Evolutionary conservation across 2,888 invertebrate genomes (phyloP).

Genomic region (Platycnemis pennipes): DNA sequence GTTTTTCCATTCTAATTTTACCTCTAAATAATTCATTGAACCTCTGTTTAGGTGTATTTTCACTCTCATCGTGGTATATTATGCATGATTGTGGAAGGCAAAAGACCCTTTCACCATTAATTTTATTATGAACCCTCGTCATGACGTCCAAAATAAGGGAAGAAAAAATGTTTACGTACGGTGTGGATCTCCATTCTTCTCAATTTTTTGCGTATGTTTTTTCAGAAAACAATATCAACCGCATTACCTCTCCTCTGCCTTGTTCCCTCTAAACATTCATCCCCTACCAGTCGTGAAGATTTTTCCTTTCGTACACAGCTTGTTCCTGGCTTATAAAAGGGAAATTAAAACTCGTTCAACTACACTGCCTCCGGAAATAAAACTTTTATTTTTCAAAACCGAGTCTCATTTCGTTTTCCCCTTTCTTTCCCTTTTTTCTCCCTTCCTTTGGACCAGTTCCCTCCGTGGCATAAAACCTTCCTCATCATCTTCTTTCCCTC

Average conservation of each 20-base stretch:
- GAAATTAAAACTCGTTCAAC: conserved; percentile 68
- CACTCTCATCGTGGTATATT: neutral
- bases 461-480: conserved; percentile 43
- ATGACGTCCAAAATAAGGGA: neutral
- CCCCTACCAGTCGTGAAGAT: conserved; percentile 16
- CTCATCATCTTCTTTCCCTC: neutral
- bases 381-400: conserved; percentile 45
- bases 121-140: conserved; percentile 17
- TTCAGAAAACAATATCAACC: conserved; percentile 57
- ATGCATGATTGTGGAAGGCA: neutral
- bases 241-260: conserved; percentile 30
- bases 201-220: conserved; percentile 30
- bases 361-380: conserved; percentile 64
- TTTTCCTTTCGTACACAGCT: conserved; percentile 64
- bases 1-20: neutral
- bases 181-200: conserved; percentile 34
- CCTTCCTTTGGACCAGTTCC: conserved; percentile 33
- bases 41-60: neutral
- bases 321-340: conserved; percentile 66
- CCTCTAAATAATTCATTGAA: neutral
- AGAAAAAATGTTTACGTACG: neutral
- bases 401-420: conserved; percentile 56
- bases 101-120: conserved; percentile 29
- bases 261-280: neutral
- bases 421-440: conserved; percentile 54